phyloP scores from a whole-genome alignment of 1,140 invertebrate genomes.

The Calephelis nemesis region DNA sequence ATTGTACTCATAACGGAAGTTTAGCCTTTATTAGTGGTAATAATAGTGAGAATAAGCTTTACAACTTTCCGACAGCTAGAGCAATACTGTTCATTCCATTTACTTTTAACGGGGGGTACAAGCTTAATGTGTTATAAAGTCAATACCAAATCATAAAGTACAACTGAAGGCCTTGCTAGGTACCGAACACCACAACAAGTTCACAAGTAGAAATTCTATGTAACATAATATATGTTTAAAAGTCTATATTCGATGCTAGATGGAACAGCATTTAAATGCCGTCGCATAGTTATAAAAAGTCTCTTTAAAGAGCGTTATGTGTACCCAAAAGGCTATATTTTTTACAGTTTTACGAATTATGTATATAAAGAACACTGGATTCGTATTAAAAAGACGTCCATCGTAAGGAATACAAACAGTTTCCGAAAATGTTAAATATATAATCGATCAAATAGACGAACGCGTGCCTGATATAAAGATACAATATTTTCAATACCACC shows the following conservation, averaged over 20 bases:
- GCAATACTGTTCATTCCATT: conserved; percentile 64
- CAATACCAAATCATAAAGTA: conserved; percentile 60
- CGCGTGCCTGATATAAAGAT: conserved; percentile 66
- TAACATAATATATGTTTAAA: conserved; percentile 48
- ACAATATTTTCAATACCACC: conserved; percentile 63
- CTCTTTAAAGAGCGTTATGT: conserved; percentile 49
- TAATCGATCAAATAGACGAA: conserved; percentile 38
- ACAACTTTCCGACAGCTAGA: conserved; percentile 48
- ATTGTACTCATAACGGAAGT: conserved; percentile 34
- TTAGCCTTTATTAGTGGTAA: conserved; percentile 41
- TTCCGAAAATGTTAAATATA: conserved; percentile 51
- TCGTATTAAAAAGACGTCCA: conserved; percentile 64
- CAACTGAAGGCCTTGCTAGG: conserved; percentile 67
- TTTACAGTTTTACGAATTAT: conserved; percentile 71
- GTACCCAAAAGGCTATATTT: conserved; percentile 71
- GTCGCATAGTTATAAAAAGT: conserved; percentile 53
- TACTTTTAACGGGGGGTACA: conserved; percentile 38
- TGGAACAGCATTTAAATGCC: conserved; percentile 57
- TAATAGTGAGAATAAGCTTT: conserved; percentile 61
- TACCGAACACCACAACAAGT: conserved; percentile 40
- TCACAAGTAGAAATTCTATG: conserved; percentile 42
- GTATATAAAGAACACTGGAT: conserved; percentile 50
- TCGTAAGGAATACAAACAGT: conserved; percentile 45
- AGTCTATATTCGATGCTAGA: conserved; percentile 58
- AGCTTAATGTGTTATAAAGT: conserved; percentile 12